Evolutionary conservation across 1,140 invertebrate species (phyloP), one percentile per base, ranked within the genome.

Genomic region (Tetranychus urticae): DNA sequence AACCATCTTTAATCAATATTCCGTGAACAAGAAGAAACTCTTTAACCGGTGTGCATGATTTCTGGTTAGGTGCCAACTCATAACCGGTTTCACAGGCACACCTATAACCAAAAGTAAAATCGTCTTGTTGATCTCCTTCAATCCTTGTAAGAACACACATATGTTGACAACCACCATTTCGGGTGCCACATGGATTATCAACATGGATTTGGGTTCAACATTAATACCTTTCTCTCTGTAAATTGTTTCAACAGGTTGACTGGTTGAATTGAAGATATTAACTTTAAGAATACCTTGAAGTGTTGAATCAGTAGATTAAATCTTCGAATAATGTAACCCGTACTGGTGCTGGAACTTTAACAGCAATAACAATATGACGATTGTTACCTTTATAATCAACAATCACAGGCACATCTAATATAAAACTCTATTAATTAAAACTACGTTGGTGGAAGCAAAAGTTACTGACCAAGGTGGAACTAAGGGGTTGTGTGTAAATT

Each of bases 21-120:
- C 91, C 93, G 70, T 94, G 89, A 61, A 97, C 92, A 67, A 98
- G 84, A 0, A 98, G 76, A 70, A 97, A 98, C 66, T 96, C 88
- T 45, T 82, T 77, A 0, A 96, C 83, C 31, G 78, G 71, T 66
- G 82, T 82, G 70, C 93, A 98, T 68, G 84, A 85, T 60, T 81
- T 80, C 35, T 86, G 75, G 71, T 93, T 85, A 0, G 73, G 71
- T 3, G 80, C 76, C 5, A 96, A 71, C 65, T 80, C 77, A 71
- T 81, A 92, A 3, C 93, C 93, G 52, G 92, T 88, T 61, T 87
- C 81, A 71, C 94, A 98, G 55, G 91, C 86, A 73, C 94, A 98
- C 7, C 87, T 77, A 70, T 85, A 97, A 0, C 87, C 92, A 12
- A 96, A 73, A 0, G 81, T 81, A 23, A 77, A 77, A n/a, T 80